Conservation (phyloP, 2,888 invertebrate genomes). For the Stenchaetothrips biformis region DNA sequence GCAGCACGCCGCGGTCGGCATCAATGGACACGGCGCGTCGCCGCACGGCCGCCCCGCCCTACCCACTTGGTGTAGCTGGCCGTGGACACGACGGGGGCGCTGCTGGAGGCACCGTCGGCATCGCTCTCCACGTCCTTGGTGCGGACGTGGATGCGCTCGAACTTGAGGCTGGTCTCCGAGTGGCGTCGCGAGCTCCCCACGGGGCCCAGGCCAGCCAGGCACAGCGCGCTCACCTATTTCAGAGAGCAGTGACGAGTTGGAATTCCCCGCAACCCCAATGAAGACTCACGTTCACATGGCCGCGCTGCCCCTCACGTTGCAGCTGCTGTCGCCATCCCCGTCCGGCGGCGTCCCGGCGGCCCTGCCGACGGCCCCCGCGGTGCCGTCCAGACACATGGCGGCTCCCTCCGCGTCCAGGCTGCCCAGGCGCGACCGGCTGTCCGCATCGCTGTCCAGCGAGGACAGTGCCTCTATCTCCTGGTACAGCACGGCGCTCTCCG, state of each 20-base stretch:
- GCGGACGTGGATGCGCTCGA: conserved; percentile 16
- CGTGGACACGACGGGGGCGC: background rate
- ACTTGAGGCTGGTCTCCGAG: conserved; percentile 16
- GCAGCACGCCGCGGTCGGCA: too few relatives aligned
- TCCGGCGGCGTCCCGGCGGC: background rate
- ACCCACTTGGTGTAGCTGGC: background rate
- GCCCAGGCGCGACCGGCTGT: background rate
- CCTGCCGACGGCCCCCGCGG: background rate
- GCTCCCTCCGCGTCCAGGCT: background rate
- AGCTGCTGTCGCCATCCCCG: conserved; percentile 3
- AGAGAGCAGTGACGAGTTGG: too few relatives aligned
- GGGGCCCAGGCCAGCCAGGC: background rate
- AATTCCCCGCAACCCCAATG: too few relatives aligned
- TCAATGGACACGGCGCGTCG: too few relatives aligned
- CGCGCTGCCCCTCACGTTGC: background rate
- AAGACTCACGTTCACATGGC: too few relatives aligned
- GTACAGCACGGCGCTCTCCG: conserved; percentile 17
- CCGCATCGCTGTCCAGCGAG: background rate
- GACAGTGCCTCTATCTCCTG: conserved; percentile 15
- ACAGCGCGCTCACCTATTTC: background rate
- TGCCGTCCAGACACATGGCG: background rate
- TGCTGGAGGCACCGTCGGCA: background rate
- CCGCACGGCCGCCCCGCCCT: too few relatives aligned
- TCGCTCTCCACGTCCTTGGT: conserved; percentile 3
- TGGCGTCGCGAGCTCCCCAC: background rate